These are phyloP conservation scores for Metalampra italica DNA, from an alignment of 2,888 invertebrate species.

Conservation along the genomic window DNA sequence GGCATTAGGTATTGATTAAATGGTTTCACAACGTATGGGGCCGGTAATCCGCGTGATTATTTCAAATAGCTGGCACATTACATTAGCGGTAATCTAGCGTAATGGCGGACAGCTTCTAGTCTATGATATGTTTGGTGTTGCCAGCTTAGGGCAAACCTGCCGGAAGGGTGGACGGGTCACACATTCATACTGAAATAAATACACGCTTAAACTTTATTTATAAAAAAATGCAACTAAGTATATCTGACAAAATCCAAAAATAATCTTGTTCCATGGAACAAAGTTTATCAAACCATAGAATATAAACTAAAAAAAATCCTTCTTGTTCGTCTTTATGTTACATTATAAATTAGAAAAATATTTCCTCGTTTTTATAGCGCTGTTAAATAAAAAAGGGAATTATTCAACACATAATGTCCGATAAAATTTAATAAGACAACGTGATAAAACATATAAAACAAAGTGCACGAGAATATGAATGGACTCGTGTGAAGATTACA, in stretches of 20 bases:
- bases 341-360: too few relatives aligned
- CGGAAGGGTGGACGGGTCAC: conserved; percentile 2
- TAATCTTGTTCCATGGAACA: too few relatives aligned
- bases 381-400: too few relatives aligned
- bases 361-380: too few relatives aligned
- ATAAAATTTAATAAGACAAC: conserved; percentile 1
- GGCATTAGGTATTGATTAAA: conserved; percentile 1
- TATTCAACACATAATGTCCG: background rate
- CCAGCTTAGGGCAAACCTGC: conserved; percentile 32
- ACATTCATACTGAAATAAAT: too few relatives aligned
- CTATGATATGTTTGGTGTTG: conserved; percentile 37
- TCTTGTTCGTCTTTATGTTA: too few relatives aligned
- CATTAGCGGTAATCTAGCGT: conserved; percentile 71
- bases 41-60: conserved; percentile 70
- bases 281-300: too few relatives aligned
- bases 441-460: background rate
- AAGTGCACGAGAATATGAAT: conserved; percentile 7
- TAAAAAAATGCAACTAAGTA: too few relatives aligned
- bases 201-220: too few relatives aligned
- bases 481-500: conserved; percentile 28
- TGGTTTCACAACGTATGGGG: conserved; percentile 4
- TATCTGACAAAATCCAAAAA: too few relatives aligned
- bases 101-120: conserved; percentile 44
- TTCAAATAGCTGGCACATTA: conserved; percentile 73
- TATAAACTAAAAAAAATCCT: too few relatives aligned